These are phyloP conservation scores for Encarsia formosa DNA, from an alignment of 2,888 invertebrate species.

Conservation along the genomic window DNA sequence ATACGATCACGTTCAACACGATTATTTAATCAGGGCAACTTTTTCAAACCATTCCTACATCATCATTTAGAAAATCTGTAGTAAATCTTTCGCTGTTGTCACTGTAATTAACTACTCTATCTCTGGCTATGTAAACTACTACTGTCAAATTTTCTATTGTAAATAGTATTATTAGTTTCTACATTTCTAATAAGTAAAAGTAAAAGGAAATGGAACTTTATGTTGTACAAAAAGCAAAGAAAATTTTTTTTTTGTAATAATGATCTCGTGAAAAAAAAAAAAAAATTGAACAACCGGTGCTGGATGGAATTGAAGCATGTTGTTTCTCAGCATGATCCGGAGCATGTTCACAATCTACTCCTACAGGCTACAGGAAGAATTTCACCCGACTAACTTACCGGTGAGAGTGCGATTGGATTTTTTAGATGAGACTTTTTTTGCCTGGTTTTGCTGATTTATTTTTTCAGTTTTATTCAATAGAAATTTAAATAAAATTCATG, in stretches of 20 bases:
- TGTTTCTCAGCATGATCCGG: constrained; percentile 24
- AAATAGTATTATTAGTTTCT: constrained; percentile 21
- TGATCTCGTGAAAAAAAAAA: not conserved
- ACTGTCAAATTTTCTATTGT: constrained; percentile 13
- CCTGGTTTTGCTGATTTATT: not conserved
- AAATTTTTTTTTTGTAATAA: not conserved
- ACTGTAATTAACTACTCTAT: constrained; percentile 12
- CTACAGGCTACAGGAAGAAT: constrained; percentile 14
- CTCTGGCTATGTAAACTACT: constrained; percentile 17
- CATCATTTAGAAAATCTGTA: not conserved
- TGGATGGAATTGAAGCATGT: constrained; percentile 27
- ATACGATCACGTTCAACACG: no score
- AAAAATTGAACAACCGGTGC: constrained; percentile 8
- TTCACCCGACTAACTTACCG: constrained; percentile 20
- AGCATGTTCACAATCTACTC: constrained; percentile 25
- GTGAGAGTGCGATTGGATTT: constrained; percentile 25
- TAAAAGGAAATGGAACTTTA: not conserved
- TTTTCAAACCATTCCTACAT: constrained; percentile 7
- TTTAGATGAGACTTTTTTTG: not conserved
- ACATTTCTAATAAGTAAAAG: not conserved
- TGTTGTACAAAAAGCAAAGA: not conserved
- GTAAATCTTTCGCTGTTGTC: constrained; percentile 10
- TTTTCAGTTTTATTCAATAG: not conserved
- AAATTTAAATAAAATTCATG: not conserved
- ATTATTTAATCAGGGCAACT: constrained; percentile 1